Evolutionary conservation across 2,113 vertebrate species (phyloP).

Genomic region (Riparia riparia): DNA sequence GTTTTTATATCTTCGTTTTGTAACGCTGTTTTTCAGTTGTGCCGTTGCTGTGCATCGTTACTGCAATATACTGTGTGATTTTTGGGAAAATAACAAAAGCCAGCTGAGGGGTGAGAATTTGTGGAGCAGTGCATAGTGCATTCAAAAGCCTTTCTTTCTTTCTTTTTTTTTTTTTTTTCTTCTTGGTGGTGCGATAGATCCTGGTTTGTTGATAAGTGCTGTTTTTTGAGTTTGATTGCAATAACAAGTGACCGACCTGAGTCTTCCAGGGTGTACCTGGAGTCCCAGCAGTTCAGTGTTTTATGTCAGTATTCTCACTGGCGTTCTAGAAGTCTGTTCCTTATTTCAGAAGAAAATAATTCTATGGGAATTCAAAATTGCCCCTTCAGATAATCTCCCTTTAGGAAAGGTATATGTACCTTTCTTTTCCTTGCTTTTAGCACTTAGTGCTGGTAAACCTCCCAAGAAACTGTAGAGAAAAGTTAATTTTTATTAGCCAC

Average conservation of each 20-base stretch:
- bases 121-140: not conserved
- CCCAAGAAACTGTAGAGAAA: not conserved
- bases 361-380: not conserved
- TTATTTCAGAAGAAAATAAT: not conserved
- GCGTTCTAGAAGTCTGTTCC: not conserved
- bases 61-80: rapidly evolving
- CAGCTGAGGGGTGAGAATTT: not conserved
- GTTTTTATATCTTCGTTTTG: not conserved
- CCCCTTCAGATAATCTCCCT: not conserved
- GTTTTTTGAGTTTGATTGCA: not conserved
- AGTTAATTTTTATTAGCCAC: not conserved
- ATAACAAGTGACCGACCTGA: not conserved
- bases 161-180: not conserved
- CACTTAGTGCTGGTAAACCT: not conserved
- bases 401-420: no score
- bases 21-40: not conserved
- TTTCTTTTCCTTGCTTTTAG: not conserved
- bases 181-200: rapidly evolving
- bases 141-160: not conserved
- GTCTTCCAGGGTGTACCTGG: not conserved
- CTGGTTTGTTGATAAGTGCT: not conserved
- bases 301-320: not conserved
- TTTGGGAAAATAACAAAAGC: not conserved
- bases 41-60: not conserved
- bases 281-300: not conserved